Percentiles rank a stretch among this genome's conserved stretches.
These are phyloP conservation scores for Saguinus midas DNA, from an alignment of 2,113 vertebrate genomes.

Conservation along the genomic window DNA sequence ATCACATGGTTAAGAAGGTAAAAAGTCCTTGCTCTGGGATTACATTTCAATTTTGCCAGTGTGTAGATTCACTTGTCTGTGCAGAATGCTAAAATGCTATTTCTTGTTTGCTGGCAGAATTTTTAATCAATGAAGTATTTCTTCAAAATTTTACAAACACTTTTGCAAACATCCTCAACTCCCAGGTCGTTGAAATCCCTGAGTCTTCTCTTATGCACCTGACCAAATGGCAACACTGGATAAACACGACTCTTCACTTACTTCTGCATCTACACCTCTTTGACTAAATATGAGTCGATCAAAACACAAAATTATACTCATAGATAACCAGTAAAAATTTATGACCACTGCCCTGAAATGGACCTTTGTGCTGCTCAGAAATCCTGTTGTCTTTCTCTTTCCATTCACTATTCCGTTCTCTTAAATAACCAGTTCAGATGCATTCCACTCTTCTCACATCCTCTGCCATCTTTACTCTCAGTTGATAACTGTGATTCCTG, in stretches of 20 bases:
- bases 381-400: background rate
- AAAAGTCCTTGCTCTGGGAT: background rate
- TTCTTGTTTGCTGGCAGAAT: background rate
- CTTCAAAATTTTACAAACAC: background rate
- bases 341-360: background rate
- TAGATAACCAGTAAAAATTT: background rate
- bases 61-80: background rate
- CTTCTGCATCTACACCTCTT: background rate
- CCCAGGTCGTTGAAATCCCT: background rate
- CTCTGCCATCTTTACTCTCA: background rate
- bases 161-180: background rate
- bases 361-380: background rate
- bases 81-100: background rate
- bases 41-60: background rate
- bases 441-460: background rate
- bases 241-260: background rate
- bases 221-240: background rate
- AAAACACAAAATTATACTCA: background rate
- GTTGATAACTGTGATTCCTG: background rate
- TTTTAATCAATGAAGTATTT: background rate
- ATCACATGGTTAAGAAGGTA: background rate
- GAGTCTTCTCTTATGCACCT: background rate
- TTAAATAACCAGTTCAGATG: background rate
- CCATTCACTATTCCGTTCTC: background rate
- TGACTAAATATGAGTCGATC: background rate